Conservation (phyloP, 2,888 invertebrate species). For the Serripes groenlandicus region DNA sequence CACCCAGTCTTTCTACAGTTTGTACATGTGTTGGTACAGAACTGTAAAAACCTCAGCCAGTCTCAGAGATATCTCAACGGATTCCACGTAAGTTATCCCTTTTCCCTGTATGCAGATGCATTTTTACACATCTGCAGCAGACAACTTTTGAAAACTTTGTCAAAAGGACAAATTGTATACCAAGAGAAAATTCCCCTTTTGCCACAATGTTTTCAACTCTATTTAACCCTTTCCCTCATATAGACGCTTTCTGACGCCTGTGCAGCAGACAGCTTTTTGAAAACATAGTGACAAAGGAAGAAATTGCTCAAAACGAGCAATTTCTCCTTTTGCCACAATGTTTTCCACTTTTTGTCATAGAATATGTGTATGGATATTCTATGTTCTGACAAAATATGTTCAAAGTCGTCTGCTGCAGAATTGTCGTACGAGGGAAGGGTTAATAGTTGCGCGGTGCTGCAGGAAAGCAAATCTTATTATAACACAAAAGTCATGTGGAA, state of each 20-base stretch:
- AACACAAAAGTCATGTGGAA: no score
- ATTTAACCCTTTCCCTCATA: background rate
- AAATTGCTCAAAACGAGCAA: background rate
- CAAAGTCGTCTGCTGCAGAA: no score
- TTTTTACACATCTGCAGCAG: background rate
- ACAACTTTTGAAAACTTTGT: no score
- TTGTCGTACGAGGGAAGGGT: no score
- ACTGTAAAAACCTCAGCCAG: conserved; percentile 70
- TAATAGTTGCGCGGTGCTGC: no score
- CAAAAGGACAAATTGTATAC: no score
- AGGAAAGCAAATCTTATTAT: no score
- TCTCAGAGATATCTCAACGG: conserved; percentile 78
- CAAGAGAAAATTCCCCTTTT: background rate
- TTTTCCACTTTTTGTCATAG: no score
- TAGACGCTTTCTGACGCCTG: background rate
- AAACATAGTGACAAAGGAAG: background rate
- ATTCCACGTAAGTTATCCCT: conserved; percentile 73
- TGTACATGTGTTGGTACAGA: conserved; percentile 69
- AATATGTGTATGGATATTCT: background rate
- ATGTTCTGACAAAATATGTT: background rate
- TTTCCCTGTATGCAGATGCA: background rate
- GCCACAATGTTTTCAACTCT: background rate
- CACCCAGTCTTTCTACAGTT: conserved; percentile 75
- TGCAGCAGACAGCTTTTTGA: background rate
- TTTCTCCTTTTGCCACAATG: no score